Evolutionary conservation across 2,113 vertebrate genomes (phyloP).

Genomic region (Oreochromis spilurus): DNA sequence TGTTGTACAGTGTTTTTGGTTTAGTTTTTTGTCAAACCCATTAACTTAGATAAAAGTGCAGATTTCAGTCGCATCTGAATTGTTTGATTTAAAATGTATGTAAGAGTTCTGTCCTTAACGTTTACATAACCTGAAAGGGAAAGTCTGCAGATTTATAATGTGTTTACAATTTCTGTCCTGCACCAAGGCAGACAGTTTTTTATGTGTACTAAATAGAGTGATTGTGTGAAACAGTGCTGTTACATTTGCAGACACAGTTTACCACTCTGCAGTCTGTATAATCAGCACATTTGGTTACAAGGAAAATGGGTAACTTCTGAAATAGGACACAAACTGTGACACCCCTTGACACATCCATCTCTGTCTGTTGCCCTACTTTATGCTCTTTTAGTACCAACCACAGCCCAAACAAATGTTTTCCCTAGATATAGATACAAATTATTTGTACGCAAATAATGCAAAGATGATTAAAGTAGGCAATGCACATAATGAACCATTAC

Average conservation of each 20-base stretch:
- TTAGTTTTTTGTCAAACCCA: rapidly evolving
- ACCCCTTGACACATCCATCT: not conserved
- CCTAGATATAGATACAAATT: not conserved
- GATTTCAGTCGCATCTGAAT: not conserved
- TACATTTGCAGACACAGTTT: not conserved
- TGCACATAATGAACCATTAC: not conserved
- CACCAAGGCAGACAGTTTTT: not conserved
- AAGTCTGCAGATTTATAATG: not conserved
- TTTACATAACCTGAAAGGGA: not conserved
- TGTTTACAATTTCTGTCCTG: not conserved
- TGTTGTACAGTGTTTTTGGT: not conserved
- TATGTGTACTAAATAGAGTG: not conserved
- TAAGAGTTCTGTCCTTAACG: not conserved
- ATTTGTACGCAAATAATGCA: not conserved
- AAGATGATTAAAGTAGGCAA: not conserved
- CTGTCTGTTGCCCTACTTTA: not conserved
- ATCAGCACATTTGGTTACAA: not conserved
- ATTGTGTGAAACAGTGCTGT: not conserved
- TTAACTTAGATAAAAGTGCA: not conserved
- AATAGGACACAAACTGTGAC: not conserved
- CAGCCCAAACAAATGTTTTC: not conserved
- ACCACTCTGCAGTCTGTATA: not conserved
- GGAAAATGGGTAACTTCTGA: not conserved
- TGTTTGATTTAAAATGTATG: not conserved
- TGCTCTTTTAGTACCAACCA: not conserved